These are phyloP conservation scores for Siderastrea radians DNA, from an alignment of 92 coral and sea anemone species.

Conservation along the genomic window DNA sequence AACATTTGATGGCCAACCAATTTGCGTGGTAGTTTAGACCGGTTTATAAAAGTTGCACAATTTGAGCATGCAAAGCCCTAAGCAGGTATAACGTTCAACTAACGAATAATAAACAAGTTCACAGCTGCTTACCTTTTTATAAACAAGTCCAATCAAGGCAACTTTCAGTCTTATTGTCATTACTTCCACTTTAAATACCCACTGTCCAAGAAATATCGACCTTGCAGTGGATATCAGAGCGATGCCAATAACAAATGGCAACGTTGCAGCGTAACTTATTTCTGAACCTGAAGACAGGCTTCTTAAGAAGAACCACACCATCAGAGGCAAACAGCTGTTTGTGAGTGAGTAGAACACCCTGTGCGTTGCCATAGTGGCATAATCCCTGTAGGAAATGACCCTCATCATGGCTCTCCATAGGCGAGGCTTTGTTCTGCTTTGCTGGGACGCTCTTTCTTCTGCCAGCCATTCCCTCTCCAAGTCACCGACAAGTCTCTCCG, in stretches of 20 bases:
- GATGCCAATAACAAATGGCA: constrained; percentile 7
- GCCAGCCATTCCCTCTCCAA: constrained; percentile 41
- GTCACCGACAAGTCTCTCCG: constrained; percentile 9
- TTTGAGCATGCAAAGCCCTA: too few relatives aligned
- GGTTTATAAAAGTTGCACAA: too few relatives aligned
- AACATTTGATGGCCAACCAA: too few relatives aligned
- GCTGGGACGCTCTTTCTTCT: constrained; percentile 10
- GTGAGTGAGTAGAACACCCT: neutral
- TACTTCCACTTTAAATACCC: neutral
- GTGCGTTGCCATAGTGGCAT: neutral
- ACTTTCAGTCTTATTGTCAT: neutral
- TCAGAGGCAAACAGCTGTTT: neutral
- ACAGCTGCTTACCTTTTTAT: constrained; percentile 21
- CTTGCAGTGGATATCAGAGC: neutral
- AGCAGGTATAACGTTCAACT: too few relatives aligned
- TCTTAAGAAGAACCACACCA: constrained; percentile 36
- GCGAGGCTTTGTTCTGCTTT: constrained; percentile 23
- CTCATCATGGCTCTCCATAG: constrained; percentile 49
- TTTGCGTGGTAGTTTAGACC: too few relatives aligned
- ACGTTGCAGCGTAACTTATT: neutral
- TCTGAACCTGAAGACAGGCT: neutral
- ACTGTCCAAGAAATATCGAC: neutral
- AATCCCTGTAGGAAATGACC: constrained; percentile 23
- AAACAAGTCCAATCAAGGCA: constrained; percentile 13
- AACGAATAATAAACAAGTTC: too few relatives aligned